These are phyloP conservation scores for Halcyon smyrnensis DNA, from an alignment of 2,797 vertebrate species.

Conservation along the genomic window DNA sequence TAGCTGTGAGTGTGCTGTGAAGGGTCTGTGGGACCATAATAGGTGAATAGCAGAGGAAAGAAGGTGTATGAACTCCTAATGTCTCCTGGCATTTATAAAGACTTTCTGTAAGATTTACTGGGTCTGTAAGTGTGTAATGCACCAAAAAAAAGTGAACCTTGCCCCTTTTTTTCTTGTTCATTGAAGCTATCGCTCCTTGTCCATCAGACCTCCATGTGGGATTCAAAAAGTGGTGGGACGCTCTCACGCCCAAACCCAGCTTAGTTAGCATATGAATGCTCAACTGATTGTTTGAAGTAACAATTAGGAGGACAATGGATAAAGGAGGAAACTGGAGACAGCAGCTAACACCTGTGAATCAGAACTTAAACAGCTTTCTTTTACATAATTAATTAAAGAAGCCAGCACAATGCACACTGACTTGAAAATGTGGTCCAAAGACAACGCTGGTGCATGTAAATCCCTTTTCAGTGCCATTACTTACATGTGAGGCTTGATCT, in stretches of 20 bases:
- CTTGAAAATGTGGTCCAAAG: neutral
- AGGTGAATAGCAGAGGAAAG: neutral
- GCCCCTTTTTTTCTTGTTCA: conserved; percentile 62
- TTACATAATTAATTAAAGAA: conserved; percentile 71
- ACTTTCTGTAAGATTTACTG: conserved; percentile 21
- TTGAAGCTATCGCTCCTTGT: conserved; percentile 67
- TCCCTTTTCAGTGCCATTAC: neutral
- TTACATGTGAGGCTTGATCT: neutral
- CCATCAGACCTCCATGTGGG: conserved; percentile 55
- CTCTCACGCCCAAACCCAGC: conserved; percentile 56
- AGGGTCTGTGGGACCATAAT: neutral
- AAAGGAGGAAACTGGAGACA: conserved; percentile 56
- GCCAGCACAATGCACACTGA: conserved; percentile 43
- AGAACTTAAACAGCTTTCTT: conserved; percentile 60
- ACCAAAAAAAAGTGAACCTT: conserved; percentile 55
- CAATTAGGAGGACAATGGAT: conserved; percentile 65
- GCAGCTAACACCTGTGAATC: conserved; percentile 69
- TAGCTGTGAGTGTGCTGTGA: neutral
- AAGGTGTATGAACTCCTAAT: conserved; percentile 14
- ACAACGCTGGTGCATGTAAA: neutral
- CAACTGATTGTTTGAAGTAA: conserved; percentile 65
- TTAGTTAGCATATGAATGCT: conserved; percentile 72
- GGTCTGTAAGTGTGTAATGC: conserved; percentile 49
- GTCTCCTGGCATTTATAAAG: conserved; percentile 4
- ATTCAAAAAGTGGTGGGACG: conserved; percentile 57